Evolutionary conservation across 2,888 invertebrate species (phyloP).

Genomic region (Cataglyphis cursor): DNA sequence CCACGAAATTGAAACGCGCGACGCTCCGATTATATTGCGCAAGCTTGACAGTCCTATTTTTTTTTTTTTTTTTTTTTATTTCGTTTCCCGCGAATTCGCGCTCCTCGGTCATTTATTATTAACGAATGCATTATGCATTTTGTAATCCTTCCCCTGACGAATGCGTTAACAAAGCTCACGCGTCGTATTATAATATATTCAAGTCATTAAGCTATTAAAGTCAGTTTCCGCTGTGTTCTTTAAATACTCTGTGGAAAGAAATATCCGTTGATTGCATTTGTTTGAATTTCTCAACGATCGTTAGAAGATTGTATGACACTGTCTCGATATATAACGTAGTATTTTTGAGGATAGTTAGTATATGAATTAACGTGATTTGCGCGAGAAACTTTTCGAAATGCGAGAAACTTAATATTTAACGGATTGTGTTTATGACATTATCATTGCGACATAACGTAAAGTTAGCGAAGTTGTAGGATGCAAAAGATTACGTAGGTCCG

Average conservation of each 20-base stretch:
- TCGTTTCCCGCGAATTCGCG: background rate
- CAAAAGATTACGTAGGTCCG: conserved; percentile 30
- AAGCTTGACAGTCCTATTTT: background rate
- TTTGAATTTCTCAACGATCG: background rate
- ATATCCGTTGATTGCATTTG: conserved; percentile 13
- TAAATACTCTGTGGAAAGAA: background rate
- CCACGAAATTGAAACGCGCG: conserved; percentile 9
- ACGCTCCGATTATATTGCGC: conserved; percentile 26
- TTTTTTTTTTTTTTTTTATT: background rate
- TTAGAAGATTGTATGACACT: background rate
- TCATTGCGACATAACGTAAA: conserved; percentile 35
- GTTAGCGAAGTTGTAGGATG: background rate
- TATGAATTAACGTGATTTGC: background rate
- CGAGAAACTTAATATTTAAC: conserved; percentile 19
- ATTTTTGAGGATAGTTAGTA: background rate
- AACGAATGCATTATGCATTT: background rate
- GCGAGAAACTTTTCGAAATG: conserved; percentile 7
- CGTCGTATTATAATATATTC: background rate
- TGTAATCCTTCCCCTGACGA: conserved; percentile 2
- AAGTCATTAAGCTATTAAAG: conserved; percentile 1
- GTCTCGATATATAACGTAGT: background rate
- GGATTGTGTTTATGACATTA: conserved; percentile 36
- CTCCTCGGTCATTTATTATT: conserved; percentile 4
- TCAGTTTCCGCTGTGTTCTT: background rate
- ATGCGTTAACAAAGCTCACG: background rate